Evolutionary conservation across 2,888 invertebrate genomes (phyloP).

Genomic region (Xestia xanthographa): DNA sequence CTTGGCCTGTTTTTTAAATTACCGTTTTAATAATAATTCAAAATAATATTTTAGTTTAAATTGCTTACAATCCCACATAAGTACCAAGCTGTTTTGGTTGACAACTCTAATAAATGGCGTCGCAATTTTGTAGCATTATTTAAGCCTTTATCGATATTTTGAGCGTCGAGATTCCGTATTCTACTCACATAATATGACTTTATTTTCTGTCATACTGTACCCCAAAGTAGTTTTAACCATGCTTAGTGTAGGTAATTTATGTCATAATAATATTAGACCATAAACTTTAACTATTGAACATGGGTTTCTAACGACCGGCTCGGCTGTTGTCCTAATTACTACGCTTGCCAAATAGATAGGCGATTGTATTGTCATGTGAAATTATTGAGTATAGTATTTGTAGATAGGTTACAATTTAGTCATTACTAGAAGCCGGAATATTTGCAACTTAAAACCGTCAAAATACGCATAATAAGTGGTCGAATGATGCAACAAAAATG

Average conservation of each 20-base stretch:
- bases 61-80: neutral
- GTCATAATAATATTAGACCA: constrained; percentile 9
- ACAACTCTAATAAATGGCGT: too few species aligned
- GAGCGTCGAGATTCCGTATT: too few species aligned
- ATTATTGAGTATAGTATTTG: constrained; percentile 2
- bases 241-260: constrained; percentile 6
- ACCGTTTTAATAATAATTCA: neutral
- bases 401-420: neutral
- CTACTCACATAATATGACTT: neutral
- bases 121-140: too few species aligned
- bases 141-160: too few species aligned
- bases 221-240: neutral
- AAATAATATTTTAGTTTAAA: neutral
- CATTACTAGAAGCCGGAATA: neutral
- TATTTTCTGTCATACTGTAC: neutral
- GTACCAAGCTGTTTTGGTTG: neutral
- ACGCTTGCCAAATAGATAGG: constrained; percentile 29
- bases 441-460: neutral
- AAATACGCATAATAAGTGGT: too few species aligned
- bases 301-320: constrained; percentile 26
- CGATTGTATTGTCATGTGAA: neutral
- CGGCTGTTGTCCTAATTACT: constrained; percentile 40
- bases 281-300: constrained; percentile 40
- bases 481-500: too few species aligned
- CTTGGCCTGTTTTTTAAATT: neutral